Percentiles rank a stretch among this genome's conserved stretches.
phyloP scores from a whole-genome alignment of 2,888 invertebrate genomes.

The Uropetala carovei region DNA sequence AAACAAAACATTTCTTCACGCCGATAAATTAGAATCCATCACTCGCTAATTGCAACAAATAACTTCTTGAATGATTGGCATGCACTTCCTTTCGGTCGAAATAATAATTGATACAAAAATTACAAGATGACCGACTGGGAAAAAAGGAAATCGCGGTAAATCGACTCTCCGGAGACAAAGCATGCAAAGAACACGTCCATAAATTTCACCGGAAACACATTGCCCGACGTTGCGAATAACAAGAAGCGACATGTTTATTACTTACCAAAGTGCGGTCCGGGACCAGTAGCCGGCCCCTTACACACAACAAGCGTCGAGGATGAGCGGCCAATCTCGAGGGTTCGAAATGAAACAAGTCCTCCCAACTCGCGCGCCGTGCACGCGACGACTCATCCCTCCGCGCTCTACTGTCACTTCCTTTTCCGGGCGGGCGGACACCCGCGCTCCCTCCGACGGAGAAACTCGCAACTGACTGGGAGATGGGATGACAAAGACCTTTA shows the following conservation, averaged over 20 bases:
- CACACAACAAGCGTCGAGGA: constrained; percentile 11
- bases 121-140: too few relatives aligned
- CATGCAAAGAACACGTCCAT: too few relatives aligned
- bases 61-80: too few relatives aligned
- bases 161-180: too few relatives aligned
- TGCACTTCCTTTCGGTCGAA: too few relatives aligned
- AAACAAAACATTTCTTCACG: too few relatives aligned
- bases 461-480: not conserved
- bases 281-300: constrained; percentile 4
- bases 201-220: too few relatives aligned
- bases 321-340: constrained; percentile 16
- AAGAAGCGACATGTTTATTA: not conserved
- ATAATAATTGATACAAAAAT: too few relatives aligned
- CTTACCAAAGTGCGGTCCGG: constrained; percentile 13
- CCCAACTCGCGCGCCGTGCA: constrained; percentile 63
- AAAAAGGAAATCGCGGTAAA: too few relatives aligned
- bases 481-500: not conserved
- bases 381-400: constrained; percentile 57
- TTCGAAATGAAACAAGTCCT: constrained; percentile 46
- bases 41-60: too few relatives aligned
- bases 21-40: too few relatives aligned
- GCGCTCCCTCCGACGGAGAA: constrained; percentile 52
- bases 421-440: constrained; percentile 56
- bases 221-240: too few relatives aligned
- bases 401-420: constrained; percentile 52